Evolutionary conservation across 2,113 vertebrate species (phyloP).

Genomic region (Syrmaticus mikado): DNA sequence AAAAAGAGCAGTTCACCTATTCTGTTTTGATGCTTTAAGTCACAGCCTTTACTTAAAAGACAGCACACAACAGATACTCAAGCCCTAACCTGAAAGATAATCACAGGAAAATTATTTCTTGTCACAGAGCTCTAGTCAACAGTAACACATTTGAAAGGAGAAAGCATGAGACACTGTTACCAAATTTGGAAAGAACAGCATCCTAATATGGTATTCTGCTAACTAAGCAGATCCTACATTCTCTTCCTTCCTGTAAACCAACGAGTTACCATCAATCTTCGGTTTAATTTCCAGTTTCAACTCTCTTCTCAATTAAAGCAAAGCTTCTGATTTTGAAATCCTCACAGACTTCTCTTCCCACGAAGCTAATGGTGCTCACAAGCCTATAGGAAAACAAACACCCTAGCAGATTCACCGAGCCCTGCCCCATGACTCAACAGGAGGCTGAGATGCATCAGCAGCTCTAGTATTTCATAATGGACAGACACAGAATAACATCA

Average conservation of each 20-base stretch:
- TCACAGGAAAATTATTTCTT: background rate
- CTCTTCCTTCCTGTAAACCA: background rate
- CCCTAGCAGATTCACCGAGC: background rate
- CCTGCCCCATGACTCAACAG: background rate
- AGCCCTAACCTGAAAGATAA: background rate
- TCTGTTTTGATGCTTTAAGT: background rate
- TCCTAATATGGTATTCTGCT: too few species aligned
- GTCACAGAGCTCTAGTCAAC: background rate
- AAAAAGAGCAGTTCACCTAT: background rate
- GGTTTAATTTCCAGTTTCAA: background rate
- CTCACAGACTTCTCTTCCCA: background rate
- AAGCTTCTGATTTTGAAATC: background rate
- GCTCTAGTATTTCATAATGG: background rate
- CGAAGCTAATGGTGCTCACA: background rate
- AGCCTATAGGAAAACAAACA: background rate
- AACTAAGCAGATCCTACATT: background rate
- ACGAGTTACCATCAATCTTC: background rate
- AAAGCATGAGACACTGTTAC: background rate
- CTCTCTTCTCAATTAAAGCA: background rate
- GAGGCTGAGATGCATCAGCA: background rate
- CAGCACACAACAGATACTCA: background rate
- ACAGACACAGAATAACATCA: background rate
- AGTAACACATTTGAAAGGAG: background rate
- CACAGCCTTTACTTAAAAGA: background rate
- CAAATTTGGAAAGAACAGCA: background rate